phyloP scores from a whole-genome alignment of 2,797 vertebrate genomes.

The Trachurus trachurus region DNA sequence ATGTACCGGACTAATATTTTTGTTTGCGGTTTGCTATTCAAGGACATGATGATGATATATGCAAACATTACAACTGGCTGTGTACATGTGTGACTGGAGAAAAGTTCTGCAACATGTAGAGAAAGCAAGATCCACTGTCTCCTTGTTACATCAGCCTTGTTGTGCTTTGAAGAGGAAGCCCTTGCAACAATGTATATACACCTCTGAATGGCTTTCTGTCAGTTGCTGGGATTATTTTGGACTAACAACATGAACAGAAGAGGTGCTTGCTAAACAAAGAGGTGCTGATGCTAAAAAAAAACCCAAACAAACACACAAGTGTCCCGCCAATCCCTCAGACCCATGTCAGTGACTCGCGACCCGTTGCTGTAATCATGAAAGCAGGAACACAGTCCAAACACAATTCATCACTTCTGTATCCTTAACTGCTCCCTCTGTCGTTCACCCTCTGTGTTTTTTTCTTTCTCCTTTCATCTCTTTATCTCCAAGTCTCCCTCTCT shows the following conservation, averaged over 20 bases:
- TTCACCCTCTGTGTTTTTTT: conserved; percentile 49
- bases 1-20: conserved; percentile 62
- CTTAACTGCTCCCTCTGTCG: conserved; percentile 49
- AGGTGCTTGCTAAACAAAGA: conserved; percentile 59
- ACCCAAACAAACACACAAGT: conserved; percentile 50
- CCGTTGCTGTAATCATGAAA: conserved; percentile 49
- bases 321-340: conserved; percentile 53
- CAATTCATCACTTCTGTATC: conserved; percentile 55
- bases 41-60: conserved; percentile 34
- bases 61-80: conserved; percentile 27
- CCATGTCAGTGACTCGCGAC: conserved; percentile 42
- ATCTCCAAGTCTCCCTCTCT: conserved; percentile 40
- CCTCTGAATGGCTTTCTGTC: conserved; percentile 52
- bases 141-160: not conserved
- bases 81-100: conserved; percentile 10
- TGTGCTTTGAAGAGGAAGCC: conserved; percentile 28
- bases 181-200: conserved; percentile 29
- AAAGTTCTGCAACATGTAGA: conserved; percentile 10
- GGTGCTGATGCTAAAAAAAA: conserved; percentile 50
- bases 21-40: conserved; percentile 57
- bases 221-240: conserved; percentile 62
- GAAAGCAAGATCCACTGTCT: not conserved
- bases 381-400: conserved; percentile 47
- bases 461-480: conserved; percentile 64
- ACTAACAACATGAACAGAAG: conserved; percentile 36